Conservation (phyloP, 1,140 invertebrate genomes). For the Microvelia longipes region DNA sequence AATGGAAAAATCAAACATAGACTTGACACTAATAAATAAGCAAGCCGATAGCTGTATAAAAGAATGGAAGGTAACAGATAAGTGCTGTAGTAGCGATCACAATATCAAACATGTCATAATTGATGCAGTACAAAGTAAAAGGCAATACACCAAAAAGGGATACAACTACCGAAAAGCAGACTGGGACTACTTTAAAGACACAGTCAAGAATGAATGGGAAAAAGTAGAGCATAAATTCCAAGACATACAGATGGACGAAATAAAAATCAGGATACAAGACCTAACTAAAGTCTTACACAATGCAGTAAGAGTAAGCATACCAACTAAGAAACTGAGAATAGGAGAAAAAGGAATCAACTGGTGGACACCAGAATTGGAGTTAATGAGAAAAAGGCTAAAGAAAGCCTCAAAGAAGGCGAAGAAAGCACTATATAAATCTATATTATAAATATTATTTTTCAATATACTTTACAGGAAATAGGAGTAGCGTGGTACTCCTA, state of each 20-base stretch:
- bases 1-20: neutral
- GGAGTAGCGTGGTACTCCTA: too few species aligned
- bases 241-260: too few species aligned
- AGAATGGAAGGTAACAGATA: neutral
- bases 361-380: neutral
- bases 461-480: too few species aligned
- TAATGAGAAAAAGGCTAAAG: neutral
- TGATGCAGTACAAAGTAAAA: neutral
- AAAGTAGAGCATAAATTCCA: too few species aligned
- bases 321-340: neutral
- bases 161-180: neutral
- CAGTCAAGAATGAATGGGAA: neutral
- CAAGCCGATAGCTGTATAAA: neutral
- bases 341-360: neutral
- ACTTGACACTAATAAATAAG: neutral
- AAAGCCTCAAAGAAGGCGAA: neutral
- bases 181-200: neutral
- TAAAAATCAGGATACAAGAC: too few species aligned
- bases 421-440: neutral
- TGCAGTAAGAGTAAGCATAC: neutral
- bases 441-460: too few species aligned
- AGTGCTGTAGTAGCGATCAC: neutral
- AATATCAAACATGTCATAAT: neutral
- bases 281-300: too few species aligned
- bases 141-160: neutral